phyloP scores from a whole-genome alignment of 2,888 invertebrate genomes.

The Lissocephala sabroskyi region DNA sequence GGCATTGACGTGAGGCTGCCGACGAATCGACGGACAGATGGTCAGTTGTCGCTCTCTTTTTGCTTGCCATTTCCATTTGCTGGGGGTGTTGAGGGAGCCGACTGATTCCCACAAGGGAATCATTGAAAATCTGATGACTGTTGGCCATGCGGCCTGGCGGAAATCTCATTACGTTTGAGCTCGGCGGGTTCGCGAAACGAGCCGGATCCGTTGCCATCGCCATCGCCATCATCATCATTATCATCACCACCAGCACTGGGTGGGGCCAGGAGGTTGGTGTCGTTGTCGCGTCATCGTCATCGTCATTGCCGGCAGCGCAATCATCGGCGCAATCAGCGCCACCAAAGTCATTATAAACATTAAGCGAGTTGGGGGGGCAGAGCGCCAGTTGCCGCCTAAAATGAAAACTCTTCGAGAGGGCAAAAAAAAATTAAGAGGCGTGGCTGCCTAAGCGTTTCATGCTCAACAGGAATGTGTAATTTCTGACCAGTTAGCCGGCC shows the following conservation, averaged over 20 bases:
- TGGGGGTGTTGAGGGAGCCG: too few relatives aligned
- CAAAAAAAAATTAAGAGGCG: not conserved
- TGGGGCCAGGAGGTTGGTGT: too few relatives aligned
- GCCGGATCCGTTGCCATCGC: not conserved
- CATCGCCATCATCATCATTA: slow-evolving; percentile 1
- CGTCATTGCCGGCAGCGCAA: slow-evolving; percentile 8
- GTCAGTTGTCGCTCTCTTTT: too few relatives aligned
- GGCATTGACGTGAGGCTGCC: too few relatives aligned
- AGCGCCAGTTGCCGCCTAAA: too few relatives aligned
- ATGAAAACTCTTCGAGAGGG: too few relatives aligned
- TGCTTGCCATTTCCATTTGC: too few relatives aligned
- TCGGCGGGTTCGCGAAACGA: not conserved
- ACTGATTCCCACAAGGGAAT: too few relatives aligned
- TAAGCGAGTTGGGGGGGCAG: not conserved
- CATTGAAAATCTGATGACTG: too few relatives aligned
- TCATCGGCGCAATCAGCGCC: slow-evolving; percentile 22
- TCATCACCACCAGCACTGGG: not conserved
- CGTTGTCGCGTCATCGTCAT: not conserved
- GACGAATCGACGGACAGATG: too few relatives aligned
- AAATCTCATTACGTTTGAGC: slow-evolving; percentile 7
- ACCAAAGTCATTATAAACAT: slow-evolving; percentile 19
- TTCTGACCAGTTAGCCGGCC: not conserved
- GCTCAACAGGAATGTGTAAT: too few relatives aligned
- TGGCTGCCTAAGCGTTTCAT: too few relatives aligned
- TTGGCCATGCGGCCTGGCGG: not conserved